Conservation (phyloP, 2,888 invertebrate genomes). For the Phragmatobia fuliginosa region DNA sequence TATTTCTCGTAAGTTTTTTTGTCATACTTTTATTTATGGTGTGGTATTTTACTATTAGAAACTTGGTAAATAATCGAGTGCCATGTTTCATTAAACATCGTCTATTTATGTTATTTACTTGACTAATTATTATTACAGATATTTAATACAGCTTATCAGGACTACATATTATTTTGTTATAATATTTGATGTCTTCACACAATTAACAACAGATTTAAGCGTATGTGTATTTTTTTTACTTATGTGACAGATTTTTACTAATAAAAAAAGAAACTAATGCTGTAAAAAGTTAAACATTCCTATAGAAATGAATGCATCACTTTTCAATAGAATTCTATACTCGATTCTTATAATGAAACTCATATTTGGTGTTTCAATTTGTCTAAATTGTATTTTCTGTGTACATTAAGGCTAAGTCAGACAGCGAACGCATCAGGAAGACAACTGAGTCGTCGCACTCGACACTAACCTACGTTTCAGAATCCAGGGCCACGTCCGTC, state of each 20-base stretch:
- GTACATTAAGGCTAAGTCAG: neutral
- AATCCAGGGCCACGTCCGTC: no score
- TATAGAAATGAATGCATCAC: neutral
- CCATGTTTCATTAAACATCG: slow-evolving; percentile 8
- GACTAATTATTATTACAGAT: neutral
- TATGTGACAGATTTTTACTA: neutral
- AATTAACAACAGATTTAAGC: neutral
- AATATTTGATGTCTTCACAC: neutral
- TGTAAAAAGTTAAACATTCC: neutral
- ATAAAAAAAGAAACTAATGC: neutral
- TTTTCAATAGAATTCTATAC: neutral
- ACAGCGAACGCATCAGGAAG: neutral
- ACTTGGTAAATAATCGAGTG: slow-evolving; percentile 1
- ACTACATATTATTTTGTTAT: neutral
- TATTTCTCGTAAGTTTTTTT: slow-evolving; percentile 5
- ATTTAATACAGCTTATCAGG: neutral
- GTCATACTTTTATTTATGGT: neutral
- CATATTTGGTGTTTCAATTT: neutral
- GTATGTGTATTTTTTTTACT: neutral
- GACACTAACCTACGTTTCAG: accelerated
- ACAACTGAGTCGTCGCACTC: no score
- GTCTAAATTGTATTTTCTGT: neutral
- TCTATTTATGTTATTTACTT: neutral
- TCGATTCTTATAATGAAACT: neutral
- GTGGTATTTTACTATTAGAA: slow-evolving; percentile 10